Evolutionary conservation across 2,888 invertebrate genomes (phyloP).

Genomic region (Acanthococcus lagerstroemiae): DNA sequence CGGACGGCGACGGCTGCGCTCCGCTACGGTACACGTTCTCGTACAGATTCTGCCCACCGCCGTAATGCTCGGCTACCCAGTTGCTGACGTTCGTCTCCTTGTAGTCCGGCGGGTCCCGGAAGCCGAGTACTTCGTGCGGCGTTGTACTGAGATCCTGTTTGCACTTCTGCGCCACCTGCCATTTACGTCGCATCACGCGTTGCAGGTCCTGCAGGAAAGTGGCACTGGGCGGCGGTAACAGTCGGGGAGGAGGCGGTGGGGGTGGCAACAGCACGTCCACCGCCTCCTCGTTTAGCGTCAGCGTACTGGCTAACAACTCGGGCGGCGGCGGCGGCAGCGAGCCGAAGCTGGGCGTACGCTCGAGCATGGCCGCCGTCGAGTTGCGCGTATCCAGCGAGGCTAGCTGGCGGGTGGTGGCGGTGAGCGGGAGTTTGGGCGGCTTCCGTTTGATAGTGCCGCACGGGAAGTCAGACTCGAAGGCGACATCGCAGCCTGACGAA

Average conservation of each 20-base stretch:
- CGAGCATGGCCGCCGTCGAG: conserved; percentile 16
- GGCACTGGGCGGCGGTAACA: conserved; percentile 39
- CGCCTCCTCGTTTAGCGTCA: conserved; percentile 52
- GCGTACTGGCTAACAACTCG: conserved; percentile 63
- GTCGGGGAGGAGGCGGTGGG: conserved; percentile 52
- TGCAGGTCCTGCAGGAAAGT: conserved; percentile 73
- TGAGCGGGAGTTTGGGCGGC: conserved; percentile 81
- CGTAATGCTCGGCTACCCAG: conserved; percentile 84
- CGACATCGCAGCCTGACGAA: conserved; percentile 39
- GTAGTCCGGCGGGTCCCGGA: conserved; percentile 68
- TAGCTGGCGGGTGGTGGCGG: conserved; percentile 78
- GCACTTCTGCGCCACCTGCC: conserved; percentile 88
- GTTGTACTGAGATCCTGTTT: conserved; percentile 77
- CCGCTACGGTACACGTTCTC: conserved; percentile 52
- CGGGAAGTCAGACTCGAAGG: conserved; percentile 45
- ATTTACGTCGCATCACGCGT: conserved; percentile 84
- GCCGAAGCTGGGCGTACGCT: conserved; percentile 37
- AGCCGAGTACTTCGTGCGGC: conserved; percentile 83
- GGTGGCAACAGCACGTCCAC: conserved; percentile 45
- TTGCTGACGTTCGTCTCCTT: conserved; percentile 73
- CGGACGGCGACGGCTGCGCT: conserved; percentile 2
- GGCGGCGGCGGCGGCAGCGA: conserved; percentile 51
- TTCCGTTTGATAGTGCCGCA: conserved; percentile 79
- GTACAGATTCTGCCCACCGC: conserved; percentile 53
- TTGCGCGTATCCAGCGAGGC: conserved; percentile 43